phyloP scores from a whole-genome alignment of 2,113 vertebrate genomes.

The Monopterus albus region DNA sequence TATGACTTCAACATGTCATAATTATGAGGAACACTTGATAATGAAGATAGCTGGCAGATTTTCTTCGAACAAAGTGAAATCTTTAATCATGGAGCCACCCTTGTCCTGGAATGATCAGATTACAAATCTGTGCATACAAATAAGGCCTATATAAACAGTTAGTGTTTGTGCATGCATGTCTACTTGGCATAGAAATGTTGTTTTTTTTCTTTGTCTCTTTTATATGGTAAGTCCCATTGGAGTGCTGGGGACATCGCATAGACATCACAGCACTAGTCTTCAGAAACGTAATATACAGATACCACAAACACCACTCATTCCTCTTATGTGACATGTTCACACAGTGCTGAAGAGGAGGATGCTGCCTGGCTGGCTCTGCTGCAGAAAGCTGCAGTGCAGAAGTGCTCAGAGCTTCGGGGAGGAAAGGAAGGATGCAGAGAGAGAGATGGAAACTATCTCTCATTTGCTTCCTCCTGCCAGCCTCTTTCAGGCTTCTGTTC shows the following conservation, averaged over 20 bases:
- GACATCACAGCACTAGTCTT: constrained; percentile 24
- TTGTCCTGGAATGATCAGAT: constrained; percentile 62
- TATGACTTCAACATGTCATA: neutral
- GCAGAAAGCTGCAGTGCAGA: constrained; percentile 35
- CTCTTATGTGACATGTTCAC: constrained; percentile 33
- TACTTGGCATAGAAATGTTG: neutral
- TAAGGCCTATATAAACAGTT: constrained; percentile 25
- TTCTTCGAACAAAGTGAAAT: constrained; percentile 24
- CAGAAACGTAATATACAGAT: constrained; percentile 32
- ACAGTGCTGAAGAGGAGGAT: constrained; percentile 39
- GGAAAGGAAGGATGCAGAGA: constrained; percentile 34
- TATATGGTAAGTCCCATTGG: constrained; percentile 28
- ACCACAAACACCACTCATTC: neutral
- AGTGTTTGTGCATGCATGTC: constrained; percentile 49
- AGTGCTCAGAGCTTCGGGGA: constrained; percentile 35
- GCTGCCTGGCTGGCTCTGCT: constrained; percentile 18
- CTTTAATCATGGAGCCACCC: constrained; percentile 2
- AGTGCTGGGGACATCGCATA: constrained; percentile 14
- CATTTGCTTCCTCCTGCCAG: constrained; percentile 47
- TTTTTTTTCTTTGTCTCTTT: constrained; percentile 4
- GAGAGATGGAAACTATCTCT: constrained; percentile 32
- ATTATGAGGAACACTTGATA: neutral
- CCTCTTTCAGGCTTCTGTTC: constrained; percentile 54
- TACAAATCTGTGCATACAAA: constrained; percentile 18
- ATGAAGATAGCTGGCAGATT: constrained; percentile 4